A percentile compares a stretch with the other conserved stretches of the same genome.
phyloP scores from a whole-genome alignment of 2,888 invertebrate genomes.

The Gibbula magus region DNA sequence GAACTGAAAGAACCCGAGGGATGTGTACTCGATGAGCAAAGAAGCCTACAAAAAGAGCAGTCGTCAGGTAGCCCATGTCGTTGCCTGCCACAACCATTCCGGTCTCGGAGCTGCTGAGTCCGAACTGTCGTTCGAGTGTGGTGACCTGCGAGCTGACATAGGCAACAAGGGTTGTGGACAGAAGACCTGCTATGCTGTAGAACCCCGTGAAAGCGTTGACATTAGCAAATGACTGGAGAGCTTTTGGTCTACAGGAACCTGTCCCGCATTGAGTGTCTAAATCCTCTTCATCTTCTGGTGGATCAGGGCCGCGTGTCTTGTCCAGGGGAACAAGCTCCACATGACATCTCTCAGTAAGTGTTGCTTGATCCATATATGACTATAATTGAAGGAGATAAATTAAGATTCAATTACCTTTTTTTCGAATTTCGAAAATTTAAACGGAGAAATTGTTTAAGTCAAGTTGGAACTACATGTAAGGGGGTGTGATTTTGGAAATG shows the following conservation, averaged over 20 bases:
- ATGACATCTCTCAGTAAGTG: no score
- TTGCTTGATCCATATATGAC: no score
- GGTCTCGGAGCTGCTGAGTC: conserved; percentile 60
- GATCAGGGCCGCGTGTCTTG: no score
- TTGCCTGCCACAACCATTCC: conserved; percentile 65
- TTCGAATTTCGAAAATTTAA: no score
- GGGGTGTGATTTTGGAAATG: no score
- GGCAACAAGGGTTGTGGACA: conserved; percentile 46
- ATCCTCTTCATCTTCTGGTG: no score
- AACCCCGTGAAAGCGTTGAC: conserved; percentile 48
- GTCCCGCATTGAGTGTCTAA: conserved; percentile 43
- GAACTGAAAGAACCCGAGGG: conserved; percentile 47
- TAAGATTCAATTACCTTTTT: no score
- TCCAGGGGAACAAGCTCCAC: no score
- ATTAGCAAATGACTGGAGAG: conserved; percentile 43
- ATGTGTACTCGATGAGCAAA: conserved; percentile 49
- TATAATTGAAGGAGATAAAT: no score
- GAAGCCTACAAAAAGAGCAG: conserved; percentile 51
- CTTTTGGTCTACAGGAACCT: conserved; percentile 44
- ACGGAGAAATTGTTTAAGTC: no score
- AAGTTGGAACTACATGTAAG: no score
- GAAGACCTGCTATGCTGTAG: conserved; percentile 44
- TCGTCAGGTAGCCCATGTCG: conserved; percentile 62
- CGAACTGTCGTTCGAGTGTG: conserved; percentile 65
- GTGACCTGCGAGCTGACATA: conserved; percentile 61